phyloP scores from a whole-genome alignment of 2,888 invertebrate genomes.

The Pseudococcus longispinus region DNA sequence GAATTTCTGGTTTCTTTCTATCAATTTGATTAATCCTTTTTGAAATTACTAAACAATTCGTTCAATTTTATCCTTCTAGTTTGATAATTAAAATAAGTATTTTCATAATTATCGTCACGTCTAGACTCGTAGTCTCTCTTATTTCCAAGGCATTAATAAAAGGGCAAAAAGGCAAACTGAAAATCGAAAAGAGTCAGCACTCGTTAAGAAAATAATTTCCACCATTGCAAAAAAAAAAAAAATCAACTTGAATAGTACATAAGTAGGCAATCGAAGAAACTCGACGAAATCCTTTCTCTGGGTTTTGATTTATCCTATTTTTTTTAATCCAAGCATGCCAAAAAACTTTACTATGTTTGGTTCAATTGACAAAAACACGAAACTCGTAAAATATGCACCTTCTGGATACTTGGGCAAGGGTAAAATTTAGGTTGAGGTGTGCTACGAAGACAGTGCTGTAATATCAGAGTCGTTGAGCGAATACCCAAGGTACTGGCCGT shows the following conservation, averaged over 20 bases:
- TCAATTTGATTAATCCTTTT: conserved; percentile 8
- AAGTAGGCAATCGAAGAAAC: background rate
- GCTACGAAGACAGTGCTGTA: background rate
- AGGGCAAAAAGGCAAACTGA: background rate
- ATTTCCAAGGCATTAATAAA: background rate
- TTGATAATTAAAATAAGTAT: conserved; percentile 15
- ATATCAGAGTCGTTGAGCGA: background rate
- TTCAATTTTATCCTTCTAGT: background rate
- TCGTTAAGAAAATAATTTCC: background rate
- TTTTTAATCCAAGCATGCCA: background rate
- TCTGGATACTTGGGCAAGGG: background rate
- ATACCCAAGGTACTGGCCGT: background rate
- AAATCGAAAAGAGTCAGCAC: background rate
- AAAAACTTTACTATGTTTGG: background rate
- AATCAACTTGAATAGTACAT: background rate
- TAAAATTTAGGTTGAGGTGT: background rate
- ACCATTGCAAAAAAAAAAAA: background rate
- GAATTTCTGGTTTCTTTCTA: conserved; percentile 9
- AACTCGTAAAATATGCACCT: conserved; percentile 7
- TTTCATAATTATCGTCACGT: background rate
- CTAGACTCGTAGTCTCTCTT: background rate
- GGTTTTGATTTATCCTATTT: background rate
- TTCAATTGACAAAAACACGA: background rate
- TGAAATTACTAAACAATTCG: conserved; percentile 9
- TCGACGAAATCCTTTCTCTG: background rate